Conservation (phyloP, 2,113 vertebrate species). For the Himantopus leucocephalus region DNA sequence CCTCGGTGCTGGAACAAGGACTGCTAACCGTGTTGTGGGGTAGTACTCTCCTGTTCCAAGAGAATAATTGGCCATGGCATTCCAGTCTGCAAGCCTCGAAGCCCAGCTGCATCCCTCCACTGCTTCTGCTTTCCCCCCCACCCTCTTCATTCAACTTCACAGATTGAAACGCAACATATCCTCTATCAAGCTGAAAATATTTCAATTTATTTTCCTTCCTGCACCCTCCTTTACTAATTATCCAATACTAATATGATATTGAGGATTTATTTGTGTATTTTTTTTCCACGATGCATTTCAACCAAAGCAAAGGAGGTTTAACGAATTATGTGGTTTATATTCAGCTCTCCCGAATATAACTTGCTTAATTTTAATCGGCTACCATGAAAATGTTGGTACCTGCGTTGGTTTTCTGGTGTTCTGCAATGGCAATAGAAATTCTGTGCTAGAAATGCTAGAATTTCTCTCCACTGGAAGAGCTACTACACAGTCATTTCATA, state of each 20-base stretch:
- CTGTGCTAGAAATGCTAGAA: neutral
- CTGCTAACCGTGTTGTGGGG: neutral
- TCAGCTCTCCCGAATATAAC: neutral
- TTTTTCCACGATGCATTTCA: neutral
- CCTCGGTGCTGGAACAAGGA: neutral
- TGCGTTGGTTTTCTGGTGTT: neutral
- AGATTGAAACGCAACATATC: neutral
- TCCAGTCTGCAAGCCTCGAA: neutral
- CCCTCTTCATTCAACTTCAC: too few relatives aligned
- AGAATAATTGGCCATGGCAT: neutral
- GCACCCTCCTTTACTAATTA: neutral
- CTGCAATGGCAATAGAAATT: neutral
- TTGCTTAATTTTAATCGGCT: neutral
- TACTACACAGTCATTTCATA: neutral
- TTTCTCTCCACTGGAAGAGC: neutral
- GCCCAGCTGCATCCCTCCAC: neutral
- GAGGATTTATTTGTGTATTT: neutral
- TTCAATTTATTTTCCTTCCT: neutral
- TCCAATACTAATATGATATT: neutral
- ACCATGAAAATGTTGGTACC: fast-evolving
- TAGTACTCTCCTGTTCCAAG: neutral
- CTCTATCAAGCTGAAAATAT: too few relatives aligned
- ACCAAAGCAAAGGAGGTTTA: neutral
- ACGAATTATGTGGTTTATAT: neutral
- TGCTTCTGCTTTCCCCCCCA: neutral